Percentiles rank a stretch among this genome's conserved stretches.
Evolutionary conservation across 2,888 invertebrate species (phyloP).

Genomic region (Catocala sponsa): DNA sequence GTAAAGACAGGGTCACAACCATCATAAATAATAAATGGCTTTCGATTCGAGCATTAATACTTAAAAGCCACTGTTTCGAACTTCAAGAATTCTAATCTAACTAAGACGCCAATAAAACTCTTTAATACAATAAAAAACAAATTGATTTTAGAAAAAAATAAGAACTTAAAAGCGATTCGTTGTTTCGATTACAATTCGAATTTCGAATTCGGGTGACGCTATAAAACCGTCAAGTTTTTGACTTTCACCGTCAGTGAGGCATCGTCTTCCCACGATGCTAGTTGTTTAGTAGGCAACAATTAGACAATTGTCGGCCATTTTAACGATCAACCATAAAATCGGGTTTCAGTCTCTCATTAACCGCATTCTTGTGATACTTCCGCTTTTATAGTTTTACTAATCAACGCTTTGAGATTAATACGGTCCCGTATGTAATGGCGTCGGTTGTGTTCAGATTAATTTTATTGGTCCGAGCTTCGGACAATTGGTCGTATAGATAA

Average conservation of each 20-base stretch:
- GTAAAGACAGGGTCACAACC: slow-evolving; percentile 24
- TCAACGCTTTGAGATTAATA: slow-evolving; percentile 86
- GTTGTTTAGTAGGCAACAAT: slow-evolving; percentile 83
- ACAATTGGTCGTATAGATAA: slow-evolving; percentile 87
- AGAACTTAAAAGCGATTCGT: slow-evolving; percentile 79
- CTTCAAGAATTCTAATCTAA: slow-evolving; percentile 33
- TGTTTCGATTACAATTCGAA: slow-evolving; percentile 78
- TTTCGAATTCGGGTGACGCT: slow-evolving; percentile 77
- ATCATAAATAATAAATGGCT: slow-evolving; percentile 33
- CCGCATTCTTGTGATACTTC: slow-evolving; percentile 88
- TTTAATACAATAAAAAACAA: slow-evolving; percentile 69
- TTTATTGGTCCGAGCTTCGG: slow-evolving; percentile 80
- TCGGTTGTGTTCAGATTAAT: slow-evolving; percentile 82
- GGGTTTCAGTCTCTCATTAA: slow-evolving; percentile 85
- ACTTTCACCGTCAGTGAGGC: slow-evolving; percentile 81
- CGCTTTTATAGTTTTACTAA: slow-evolving; percentile 88
- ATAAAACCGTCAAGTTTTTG: slow-evolving; percentile 74
- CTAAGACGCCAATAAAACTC: slow-evolving; percentile 50
- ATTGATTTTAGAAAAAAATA: slow-evolving; percentile 69
- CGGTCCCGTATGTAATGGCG: slow-evolving; percentile 82
- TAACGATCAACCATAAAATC: slow-evolving; percentile 86
- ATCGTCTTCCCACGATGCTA: slow-evolving; percentile 83
- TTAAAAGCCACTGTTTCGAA: slow-evolving; percentile 50
- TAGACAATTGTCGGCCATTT: slow-evolving; percentile 87
- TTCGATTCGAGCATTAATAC: slow-evolving; percentile 28